These are phyloP conservation scores for Oligia strigilis DNA, from an alignment of 2,888 invertebrate species.

Conservation along the genomic window DNA sequence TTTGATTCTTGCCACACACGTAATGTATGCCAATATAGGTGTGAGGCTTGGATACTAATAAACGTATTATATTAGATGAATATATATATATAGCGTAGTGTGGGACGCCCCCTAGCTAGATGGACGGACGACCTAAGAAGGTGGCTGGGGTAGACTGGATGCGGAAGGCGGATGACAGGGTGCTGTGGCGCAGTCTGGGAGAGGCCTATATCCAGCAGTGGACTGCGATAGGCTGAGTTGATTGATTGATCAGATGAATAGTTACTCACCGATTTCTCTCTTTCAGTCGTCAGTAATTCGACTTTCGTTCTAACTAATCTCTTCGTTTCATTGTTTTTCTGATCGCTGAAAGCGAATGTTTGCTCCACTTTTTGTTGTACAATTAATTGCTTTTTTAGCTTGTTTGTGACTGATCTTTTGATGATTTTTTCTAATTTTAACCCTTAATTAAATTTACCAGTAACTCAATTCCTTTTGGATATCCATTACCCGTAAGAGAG, in stretches of 20 bases:
- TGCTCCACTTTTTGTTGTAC: conserved; percentile 15
- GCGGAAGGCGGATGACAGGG: too few species aligned
- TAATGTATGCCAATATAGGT: conserved; percentile 36
- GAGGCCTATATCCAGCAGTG: too few species aligned
- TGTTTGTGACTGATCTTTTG: neutral
- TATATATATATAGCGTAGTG: too few species aligned
- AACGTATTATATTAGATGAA: too few species aligned
- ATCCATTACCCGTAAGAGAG: neutral
- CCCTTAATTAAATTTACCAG: neutral
- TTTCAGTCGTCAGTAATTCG: too few species aligned
- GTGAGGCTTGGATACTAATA: neutral
- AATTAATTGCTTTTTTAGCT: conserved; percentile 36
- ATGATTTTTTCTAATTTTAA: neutral
- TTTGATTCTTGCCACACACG: conserved; percentile 13
- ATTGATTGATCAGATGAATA: too few species aligned
- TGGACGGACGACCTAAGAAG: too few species aligned
- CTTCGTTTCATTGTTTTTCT: conserved; percentile 12
- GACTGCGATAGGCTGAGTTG: too few species aligned
- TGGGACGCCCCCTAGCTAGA: too few species aligned
- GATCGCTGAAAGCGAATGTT: conserved; percentile 2
- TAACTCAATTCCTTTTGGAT: neutral
- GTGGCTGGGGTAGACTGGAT: too few species aligned
- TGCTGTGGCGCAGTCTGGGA: too few species aligned
- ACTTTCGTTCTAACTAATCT: neutral
- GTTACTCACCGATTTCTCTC: too few species aligned